Percentiles rank a stretch among this genome's conserved stretches.
Evolutionary conservation across 2,888 invertebrate genomes (phyloP).

Genomic region (Heliconius sara): DNA sequence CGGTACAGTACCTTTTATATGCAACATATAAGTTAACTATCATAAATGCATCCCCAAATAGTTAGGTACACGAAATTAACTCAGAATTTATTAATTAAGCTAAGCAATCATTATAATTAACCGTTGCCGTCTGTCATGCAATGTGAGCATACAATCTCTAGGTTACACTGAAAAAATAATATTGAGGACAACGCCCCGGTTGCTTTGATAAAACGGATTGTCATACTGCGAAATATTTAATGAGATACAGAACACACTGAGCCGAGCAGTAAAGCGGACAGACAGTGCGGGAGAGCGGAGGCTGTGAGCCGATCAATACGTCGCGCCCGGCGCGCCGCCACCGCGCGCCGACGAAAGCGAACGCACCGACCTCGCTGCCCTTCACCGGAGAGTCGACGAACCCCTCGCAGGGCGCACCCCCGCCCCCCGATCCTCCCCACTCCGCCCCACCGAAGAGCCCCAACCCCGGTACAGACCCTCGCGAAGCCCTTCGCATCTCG

Average conservation of each 20-base stretch:
- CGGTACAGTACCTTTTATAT: background rate
- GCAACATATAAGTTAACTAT: background rate
- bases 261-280: conserved; percentile 39
- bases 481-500: conserved; percentile 63
- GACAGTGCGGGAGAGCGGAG: conserved; percentile 65
- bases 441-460: conserved; percentile 37
- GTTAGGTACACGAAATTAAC: background rate
- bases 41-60: background rate
- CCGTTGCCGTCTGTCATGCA: conserved; percentile 16
- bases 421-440: conserved; percentile 47
- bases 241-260: conserved; percentile 43
- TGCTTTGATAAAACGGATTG: conserved; percentile 38
- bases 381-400: conserved; percentile 80
- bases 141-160: conserved; percentile 20
- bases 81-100: conserved; percentile 18
- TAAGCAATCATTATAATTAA: conserved; percentile 21
- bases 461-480: conserved; percentile 51
- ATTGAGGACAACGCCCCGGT: conserved; percentile 36
- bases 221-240: conserved; percentile 46
- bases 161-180: conserved; percentile 25
- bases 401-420: conserved; percentile 58
- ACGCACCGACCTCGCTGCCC: conserved; percentile 80
- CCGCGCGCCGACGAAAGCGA: conserved; percentile 75
- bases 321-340: conserved; percentile 61
- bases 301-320: conserved; percentile 72